These are phyloP conservation scores for Sinocyclocheilus anshuiensis DNA, from an alignment of 2,113 vertebrate species.

Conservation along the genomic window DNA sequence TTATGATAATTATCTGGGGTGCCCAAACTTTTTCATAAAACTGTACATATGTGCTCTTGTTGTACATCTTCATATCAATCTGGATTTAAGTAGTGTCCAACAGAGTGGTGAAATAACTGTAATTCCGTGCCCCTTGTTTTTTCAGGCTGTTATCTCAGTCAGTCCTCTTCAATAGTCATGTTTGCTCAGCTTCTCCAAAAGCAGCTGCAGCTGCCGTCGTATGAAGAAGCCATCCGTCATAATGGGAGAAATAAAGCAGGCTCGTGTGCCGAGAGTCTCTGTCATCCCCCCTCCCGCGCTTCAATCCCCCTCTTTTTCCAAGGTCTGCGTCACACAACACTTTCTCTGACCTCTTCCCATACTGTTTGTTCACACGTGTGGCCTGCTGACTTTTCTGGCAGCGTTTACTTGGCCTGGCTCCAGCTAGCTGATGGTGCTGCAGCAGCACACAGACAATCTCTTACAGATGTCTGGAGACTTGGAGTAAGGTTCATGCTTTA, in stretches of 20 bases:
- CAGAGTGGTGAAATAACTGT: conserved; percentile 38
- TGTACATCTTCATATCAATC: conserved; percentile 21
- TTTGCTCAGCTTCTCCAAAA: conserved; percentile 48
- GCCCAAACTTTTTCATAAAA: no score
- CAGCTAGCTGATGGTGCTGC: conserved; percentile 61
- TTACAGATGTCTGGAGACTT: conserved; percentile 48
- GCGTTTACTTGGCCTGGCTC: conserved; percentile 62
- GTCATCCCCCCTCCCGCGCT: conserved; percentile 14
- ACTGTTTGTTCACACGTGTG: conserved; percentile 57
- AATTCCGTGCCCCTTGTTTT: conserved; percentile 17
- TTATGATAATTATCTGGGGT: no score
- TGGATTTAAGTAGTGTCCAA: conserved; percentile 6
- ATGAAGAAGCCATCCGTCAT: conserved; percentile 43
- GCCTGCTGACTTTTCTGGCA: conserved; percentile 64
- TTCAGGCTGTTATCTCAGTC: conserved; percentile 31
- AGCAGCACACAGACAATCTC: conserved; percentile 41
- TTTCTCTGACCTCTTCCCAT: conserved; percentile 65
- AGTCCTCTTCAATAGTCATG: conserved; percentile 41
- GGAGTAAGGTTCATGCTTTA: conserved; percentile 47
- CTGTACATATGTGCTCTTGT: background rate
- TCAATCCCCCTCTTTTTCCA: conserved; percentile 54
- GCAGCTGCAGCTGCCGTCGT: conserved; percentile 17
- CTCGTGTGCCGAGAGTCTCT: conserved; percentile 11
- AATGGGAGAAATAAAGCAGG: conserved; percentile 29
- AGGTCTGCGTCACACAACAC: conserved; percentile 60